Conservation (phyloP, 2,888 invertebrate species). For the Ornithoptera alexandrae region DNA sequence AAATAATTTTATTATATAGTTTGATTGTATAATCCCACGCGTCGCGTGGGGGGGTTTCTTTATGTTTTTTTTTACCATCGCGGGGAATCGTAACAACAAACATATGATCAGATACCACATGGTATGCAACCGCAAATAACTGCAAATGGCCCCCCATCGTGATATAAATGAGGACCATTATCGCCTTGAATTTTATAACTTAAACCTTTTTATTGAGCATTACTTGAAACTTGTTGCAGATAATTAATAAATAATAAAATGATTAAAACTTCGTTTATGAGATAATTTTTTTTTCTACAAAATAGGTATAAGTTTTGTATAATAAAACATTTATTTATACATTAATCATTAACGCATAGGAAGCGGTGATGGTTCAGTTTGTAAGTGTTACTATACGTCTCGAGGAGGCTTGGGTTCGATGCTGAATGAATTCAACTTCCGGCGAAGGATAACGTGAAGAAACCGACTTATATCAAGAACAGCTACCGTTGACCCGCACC, state of each 20-base stretch:
- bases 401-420: no score
- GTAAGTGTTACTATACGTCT: no score
- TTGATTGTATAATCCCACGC: conserved; percentile 9
- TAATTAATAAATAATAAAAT: neutral
- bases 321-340: neutral
- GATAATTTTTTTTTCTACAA: neutral
- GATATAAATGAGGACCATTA: conserved; percentile 15
- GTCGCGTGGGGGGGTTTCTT: conserved; percentile 18
- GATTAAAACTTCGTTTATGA: neutral
- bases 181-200: conserved; percentile 4
- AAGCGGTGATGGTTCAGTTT: neutral
- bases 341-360: neutral
- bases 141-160: conserved; percentile 12
- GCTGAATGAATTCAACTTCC: no score
- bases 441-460: no score
- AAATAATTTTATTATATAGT: no score
- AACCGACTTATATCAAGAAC: no score
- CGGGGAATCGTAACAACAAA: conserved; percentile 20
- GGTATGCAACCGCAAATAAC: conserved; percentile 19
- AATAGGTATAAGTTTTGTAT: neutral
- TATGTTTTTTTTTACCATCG: conserved; percentile 23
- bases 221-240: neutral
- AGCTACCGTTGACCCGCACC: no score
- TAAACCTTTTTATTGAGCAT: neutral
- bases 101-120: conserved; percentile 23